These are phyloP conservation scores for Tinea trinotella DNA, from an alignment of 2,888 invertebrate species.

Conservation along the genomic window DNA sequence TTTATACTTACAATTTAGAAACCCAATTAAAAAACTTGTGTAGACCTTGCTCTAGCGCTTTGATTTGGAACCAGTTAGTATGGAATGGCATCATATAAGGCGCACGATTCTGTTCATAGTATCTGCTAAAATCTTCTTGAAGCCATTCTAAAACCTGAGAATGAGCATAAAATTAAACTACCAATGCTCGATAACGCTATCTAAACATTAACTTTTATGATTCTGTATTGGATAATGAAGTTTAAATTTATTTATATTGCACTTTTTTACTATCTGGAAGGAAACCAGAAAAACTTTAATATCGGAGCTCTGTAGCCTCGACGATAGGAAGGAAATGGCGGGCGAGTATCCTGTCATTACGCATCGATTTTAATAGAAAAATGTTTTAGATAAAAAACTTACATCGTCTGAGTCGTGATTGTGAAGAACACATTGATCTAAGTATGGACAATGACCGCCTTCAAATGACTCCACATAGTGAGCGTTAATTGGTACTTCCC, in stretches of 20 bases:
- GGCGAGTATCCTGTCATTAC: not conserved
- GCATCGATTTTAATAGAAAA: not conserved
- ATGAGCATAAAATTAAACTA: slow-evolving; percentile 22
- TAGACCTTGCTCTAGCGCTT: slow-evolving; percentile 84
- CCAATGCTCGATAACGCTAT: not conserved
- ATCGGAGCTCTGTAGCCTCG: not conserved
- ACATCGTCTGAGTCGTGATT: slow-evolving; percentile 83
- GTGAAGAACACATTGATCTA: slow-evolving; percentile 93
- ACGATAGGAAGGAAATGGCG: not conserved
- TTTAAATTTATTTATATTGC: slow-evolving; percentile 7
- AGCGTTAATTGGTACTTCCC: slow-evolving; percentile 93
- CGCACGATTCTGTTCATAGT: slow-evolving; percentile 89
- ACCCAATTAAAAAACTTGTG: slow-evolving; percentile 91
- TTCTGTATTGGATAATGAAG: slow-evolving; percentile 5
- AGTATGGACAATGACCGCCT: slow-evolving; percentile 92
- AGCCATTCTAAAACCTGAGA: slow-evolving; percentile 87
- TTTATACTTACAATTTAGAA: slow-evolving; percentile 53
- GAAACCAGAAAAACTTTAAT: not conserved
- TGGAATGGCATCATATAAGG: slow-evolving; percentile 97
- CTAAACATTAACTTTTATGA: slow-evolving; percentile 15
- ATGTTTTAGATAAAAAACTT: slow-evolving; percentile 26
- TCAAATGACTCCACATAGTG: slow-evolving; percentile 91
- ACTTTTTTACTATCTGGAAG: not conserved
- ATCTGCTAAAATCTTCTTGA: slow-evolving; percentile 87
- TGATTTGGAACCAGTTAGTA: slow-evolving; percentile 96